Percentiles rank a stretch among this genome's conserved stretches.
Conservation (phyloP, 92 coral and sea anemone species). For the Zoanthus sociatus region DNA sequence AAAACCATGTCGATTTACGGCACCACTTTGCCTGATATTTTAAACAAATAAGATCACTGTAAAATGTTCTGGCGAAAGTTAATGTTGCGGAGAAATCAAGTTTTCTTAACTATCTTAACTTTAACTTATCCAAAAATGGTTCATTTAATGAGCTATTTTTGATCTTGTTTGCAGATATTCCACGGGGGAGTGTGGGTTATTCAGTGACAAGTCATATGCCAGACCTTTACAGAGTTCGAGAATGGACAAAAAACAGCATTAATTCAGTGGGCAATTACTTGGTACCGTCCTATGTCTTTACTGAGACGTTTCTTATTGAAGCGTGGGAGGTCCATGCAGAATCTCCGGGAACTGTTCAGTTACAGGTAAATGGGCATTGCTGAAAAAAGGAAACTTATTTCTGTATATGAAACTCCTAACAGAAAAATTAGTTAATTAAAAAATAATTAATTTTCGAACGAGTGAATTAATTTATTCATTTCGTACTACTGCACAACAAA, state of each 20-base stretch:
- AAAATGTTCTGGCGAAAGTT: too few relatives aligned
- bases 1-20: too few relatives aligned
- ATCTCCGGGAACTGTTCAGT: slow-evolving; percentile 54
- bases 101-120: too few relatives aligned
- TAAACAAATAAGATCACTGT: too few relatives aligned
- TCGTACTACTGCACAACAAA: too few relatives aligned
- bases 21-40: too few relatives aligned
- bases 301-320: slow-evolving; percentile 49
- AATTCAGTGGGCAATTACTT: slow-evolving; percentile 47
- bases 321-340: slow-evolving; percentile 83
- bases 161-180: slow-evolving; percentile 34
- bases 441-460: too few relatives aligned
- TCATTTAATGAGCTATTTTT: background rate
- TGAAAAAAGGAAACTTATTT: too few relatives aligned
- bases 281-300: slow-evolving; percentile 55
- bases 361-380: slow-evolving; percentile 55
- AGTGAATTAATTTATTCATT: too few relatives aligned
- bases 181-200: slow-evolving; percentile 37
- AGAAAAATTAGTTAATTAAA: background rate
- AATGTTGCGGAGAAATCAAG: too few relatives aligned
- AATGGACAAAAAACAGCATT: slow-evolving; percentile 3
- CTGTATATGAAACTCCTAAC: background rate
- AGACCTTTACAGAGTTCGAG: background rate
- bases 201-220: background rate
- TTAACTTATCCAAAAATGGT: too few relatives aligned